Evolutionary conservation across 2,888 invertebrate genomes (phyloP), one percentile per base, ranked within the genome.

Genomic region (Podotricha telesiphe): DNA sequence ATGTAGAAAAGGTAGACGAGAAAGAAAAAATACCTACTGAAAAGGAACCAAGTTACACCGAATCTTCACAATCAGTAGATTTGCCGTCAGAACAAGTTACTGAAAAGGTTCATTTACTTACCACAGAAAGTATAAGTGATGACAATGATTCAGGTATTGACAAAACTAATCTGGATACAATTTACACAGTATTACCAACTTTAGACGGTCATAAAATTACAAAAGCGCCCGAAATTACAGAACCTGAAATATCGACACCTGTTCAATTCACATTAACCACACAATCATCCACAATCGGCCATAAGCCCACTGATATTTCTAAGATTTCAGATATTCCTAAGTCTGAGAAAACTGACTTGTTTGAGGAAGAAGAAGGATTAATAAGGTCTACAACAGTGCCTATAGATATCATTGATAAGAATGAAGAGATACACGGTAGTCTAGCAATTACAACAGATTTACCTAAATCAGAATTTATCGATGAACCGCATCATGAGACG

Each of bases 1-100:
- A 47, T 13, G 20, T 37, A n/a, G 65, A 10, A 22, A 37, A 10
- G 37, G 55, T 8, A 34, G 45, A 22, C 37, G 53, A 55, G 28
- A 65, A 34, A 47, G 10, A 47, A 28, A 62, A 69, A 50, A 65
- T 65, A 42, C 62, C 22, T 19, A 75, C 75, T 15, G 74, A 71
- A 17, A 50, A 56, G n/a, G 53, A 65, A 63, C 64, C 37, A 34
- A 59, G 48, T 61, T 8, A 10, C 22, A 56, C 65, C 28, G 62
- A 56, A 56, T 17, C 28, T 40, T 22, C 62, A 63, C 51, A 53
- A 61, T 11, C 51, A 37, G 22, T 59, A 47, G 42, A 42, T n/a
- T 45, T 22, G 40, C 48, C 34, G 15, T 50, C 50, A 28, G 37
- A 63, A 8, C 42, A 53, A 11, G 6, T 64, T n/a, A 40, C 20